phyloP scores from a whole-genome alignment of 2,113 vertebrate genomes.

The Pangasianodon hypophthalmus region DNA sequence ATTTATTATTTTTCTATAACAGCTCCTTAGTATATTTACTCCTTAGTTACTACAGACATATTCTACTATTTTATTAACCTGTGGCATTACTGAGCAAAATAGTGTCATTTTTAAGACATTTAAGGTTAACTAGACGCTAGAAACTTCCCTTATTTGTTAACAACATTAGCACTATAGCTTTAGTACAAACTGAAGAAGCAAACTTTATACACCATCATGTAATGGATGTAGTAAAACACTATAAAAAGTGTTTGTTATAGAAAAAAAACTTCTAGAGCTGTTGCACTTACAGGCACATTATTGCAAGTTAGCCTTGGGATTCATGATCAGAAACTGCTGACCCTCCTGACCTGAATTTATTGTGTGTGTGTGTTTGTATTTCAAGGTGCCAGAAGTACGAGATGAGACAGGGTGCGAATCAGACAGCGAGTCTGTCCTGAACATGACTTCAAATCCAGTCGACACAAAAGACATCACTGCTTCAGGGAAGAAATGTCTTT shows the following conservation, averaged over 20 bases:
- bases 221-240: neutral
- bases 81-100: neutral
- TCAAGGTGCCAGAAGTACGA: slow-evolving; percentile 78
- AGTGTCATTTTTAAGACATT: too few species aligned
- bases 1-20: neutral
- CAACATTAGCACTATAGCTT: too few species aligned
- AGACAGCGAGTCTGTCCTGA: slow-evolving; percentile 70
- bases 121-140: neutral
- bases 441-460: slow-evolving; percentile 74
- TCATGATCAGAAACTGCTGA: too few species aligned
- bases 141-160: neutral
- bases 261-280: too few species aligned
- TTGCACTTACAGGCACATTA: neutral
- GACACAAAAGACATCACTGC: neutral
- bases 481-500: slow-evolving; percentile 69
- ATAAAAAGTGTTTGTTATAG: neutral
- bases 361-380: slow-evolving; percentile 39
- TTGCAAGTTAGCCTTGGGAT: too few species aligned
- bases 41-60: too few species aligned
- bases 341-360: neutral
- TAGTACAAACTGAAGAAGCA: neutral
- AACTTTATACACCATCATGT: neutral
- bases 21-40: too few species aligned
- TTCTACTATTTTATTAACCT: neutral
- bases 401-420: slow-evolving; percentile 80